Evolutionary conservation across 2,113 vertebrate genomes (phyloP), one percentile per base, ranked within the genome.

Genomic region (Platanista minor): DNA sequence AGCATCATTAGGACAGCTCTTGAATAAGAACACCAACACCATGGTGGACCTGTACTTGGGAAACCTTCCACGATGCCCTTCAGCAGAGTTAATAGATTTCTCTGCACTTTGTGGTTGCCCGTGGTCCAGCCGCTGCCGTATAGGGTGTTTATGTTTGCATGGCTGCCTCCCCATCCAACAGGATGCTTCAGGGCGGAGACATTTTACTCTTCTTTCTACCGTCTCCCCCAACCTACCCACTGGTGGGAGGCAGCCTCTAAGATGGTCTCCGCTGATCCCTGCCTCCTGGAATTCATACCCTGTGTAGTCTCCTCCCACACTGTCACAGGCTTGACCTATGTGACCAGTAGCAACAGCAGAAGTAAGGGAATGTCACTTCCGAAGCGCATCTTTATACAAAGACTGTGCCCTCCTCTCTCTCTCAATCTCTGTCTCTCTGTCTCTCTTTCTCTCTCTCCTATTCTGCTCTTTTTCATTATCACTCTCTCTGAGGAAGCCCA

Each of bases 31-130:
- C n/a, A 7, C 41, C 0, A 54, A 13, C 18, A 14, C 46, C 11
- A 0, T 0, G 0, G 62, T 12, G 31, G 6, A 27, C 62, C 14
- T 80, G 46, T 31, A 20, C 75, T 43, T n/a, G n/a, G 36, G 72
- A 87, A 85, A 1, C 8, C 66, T 36, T 82, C 57, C 5, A 1
- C 7, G 27, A 57, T 21, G 3, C 41, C 72, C 49, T 23, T 1
- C 2, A 69, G 62, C 62, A 57, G 52, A 84, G 36, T 0, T 49
- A 12, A 18, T 0, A 10, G 71, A 31, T 23, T 39, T 25, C 57
- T 87, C 69, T 46, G 36, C 9, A 31, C 18, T n/a, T 29, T 5
- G 9, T 18, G 46, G 71, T 27, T 14, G 13, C 23, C 27, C 1
- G 3, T 0, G 17, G 57, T 15, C 29, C 83, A 57, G 59, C n/a